A percentile compares a stretch with the other conserved stretches of the same genome.
Evolutionary conservation across 1,140 invertebrate species (phyloP).

Genomic region (Dinothrombium tinctorium): DNA sequence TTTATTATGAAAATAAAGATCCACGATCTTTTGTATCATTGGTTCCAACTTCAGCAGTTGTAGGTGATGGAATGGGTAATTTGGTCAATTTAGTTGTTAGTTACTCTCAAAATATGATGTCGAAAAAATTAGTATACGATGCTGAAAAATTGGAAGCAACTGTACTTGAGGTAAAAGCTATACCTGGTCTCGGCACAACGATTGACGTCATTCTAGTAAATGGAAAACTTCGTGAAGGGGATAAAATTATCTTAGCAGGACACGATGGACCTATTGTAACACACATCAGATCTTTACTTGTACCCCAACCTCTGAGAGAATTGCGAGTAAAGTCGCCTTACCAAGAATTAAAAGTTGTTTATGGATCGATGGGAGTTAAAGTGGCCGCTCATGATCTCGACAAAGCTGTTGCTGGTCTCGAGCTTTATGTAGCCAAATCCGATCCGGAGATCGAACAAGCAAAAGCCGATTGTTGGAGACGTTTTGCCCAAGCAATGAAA

Average conservation of each 20-base stretch:
- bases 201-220: slow-evolving; percentile 97
- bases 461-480: slow-evolving; percentile 23
- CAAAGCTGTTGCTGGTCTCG: slow-evolving; percentile 71
- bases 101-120: slow-evolving; percentile 65
- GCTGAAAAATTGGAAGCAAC: slow-evolving; percentile 83
- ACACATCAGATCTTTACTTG: slow-evolving; percentile 81
- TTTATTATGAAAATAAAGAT: slow-evolving; percentile 92
- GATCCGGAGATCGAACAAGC: slow-evolving; percentile 77
- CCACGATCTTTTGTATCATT: slow-evolving; percentile 73
- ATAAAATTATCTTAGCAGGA: slow-evolving; percentile 81
- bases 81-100: slow-evolving; percentile 76
- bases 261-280: slow-evolving; percentile 96
- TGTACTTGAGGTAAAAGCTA: slow-evolving; percentile 95
- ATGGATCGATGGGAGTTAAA: slow-evolving; percentile 92
- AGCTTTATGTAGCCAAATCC: slow-evolving; percentile 61
- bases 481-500: slow-evolving; percentile 46
- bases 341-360: slow-evolving; percentile 78
- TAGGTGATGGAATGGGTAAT: slow-evolving; percentile 90
- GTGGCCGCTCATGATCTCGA: slow-evolving; percentile 93
- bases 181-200: slow-evolving; percentile 88
- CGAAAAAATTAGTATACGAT: slow-evolving; percentile 60
- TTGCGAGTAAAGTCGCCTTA: slow-evolving; percentile 93
- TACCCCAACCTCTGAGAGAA: slow-evolving; percentile 94
- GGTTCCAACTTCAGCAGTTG: slow-evolving; percentile 90
- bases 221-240: slow-evolving; percentile 68